Evolutionary conservation across 2,888 invertebrate species (phyloP).

Genomic region (Morpho deidamia): DNA sequence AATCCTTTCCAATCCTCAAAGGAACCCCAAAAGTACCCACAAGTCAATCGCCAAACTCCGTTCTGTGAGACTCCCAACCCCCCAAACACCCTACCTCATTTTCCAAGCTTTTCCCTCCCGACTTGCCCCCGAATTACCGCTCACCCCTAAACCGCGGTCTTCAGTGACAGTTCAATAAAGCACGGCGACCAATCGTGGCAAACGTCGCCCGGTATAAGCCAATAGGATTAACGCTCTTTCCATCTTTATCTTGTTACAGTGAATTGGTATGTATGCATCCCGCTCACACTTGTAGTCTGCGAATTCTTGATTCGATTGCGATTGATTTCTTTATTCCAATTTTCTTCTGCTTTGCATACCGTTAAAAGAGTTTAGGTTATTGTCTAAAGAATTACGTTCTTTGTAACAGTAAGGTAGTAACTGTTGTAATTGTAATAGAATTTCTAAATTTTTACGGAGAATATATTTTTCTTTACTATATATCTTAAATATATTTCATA

Average conservation of each 20-base stretch:
- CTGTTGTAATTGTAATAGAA: not conserved
- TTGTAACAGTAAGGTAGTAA: constrained; percentile 12
- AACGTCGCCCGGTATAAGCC: constrained; percentile 77
- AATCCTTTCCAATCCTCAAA: constrained; percentile 36
- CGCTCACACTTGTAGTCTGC: constrained; percentile 52
- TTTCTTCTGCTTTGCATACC: constrained; percentile 66
- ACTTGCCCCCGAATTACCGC: constrained; percentile 69
- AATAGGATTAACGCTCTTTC: constrained; percentile 72
- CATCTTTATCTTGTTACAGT: constrained; percentile 39
- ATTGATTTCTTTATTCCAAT: constrained; percentile 71
- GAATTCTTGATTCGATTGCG: constrained; percentile 74
- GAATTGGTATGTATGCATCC: constrained; percentile 35
- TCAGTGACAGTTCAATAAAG: constrained; percentile 78
- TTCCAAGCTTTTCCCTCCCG: constrained; percentile 41
- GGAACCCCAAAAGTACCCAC: constrained; percentile 74
- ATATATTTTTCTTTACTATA: no score
- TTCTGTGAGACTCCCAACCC: constrained; percentile 53
- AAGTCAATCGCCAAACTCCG: constrained; percentile 77
- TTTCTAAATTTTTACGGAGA: not conserved
- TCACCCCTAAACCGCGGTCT: constrained; percentile 71
- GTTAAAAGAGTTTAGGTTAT: constrained; percentile 38
- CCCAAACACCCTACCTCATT: constrained; percentile 31
- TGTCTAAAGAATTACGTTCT: constrained; percentile 27
- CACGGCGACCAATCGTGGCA: constrained; percentile 75
- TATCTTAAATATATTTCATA: no score